Base-by-base conservation (phyloP, 2,888 invertebrate species). In the Azorinus chamasolen region DNA sequence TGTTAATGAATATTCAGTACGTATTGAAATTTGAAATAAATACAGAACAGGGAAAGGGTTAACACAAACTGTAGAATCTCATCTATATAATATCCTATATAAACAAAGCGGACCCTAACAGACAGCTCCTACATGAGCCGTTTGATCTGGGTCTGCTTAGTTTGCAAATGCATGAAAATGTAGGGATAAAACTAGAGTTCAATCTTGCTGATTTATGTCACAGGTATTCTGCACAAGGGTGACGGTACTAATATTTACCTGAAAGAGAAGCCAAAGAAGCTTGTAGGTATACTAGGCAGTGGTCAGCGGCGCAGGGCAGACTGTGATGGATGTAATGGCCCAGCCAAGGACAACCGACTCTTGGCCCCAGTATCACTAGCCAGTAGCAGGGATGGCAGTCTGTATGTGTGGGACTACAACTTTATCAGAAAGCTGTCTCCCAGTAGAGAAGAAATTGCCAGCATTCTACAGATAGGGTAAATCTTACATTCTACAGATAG, bases 381-480 rank as follows among this genome's bases (percentile, higher is more conserved):
- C 1, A 97, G 97, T 22, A 98, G 98, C 25, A 96, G 98, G 14
- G 99, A 99, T 93, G 99, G 99, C 45, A 97, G 97, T 85, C 95
- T 99, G 55, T 99, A 98, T 93, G 97, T 99, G 14, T 99, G 98
- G 14, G 99, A 99, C 93, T 98, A 98, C 93, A 98, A 99, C 94
- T 95, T 98, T 73, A 91, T 93, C 54, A 70, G 93, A 22, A 92
- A 92, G 70, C 80, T 93, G 50, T 87, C 90, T 4, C 90, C 92
- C 0, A 87, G 88, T 51, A 71, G 92, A 37, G 89, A 90, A 51
- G 90, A 90, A 68, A 90, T 93, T 64, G 97, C 98, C 61, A 95
- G 98, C 78, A 92, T 93, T 41, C 84, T 93, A 18, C 85, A 92
- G 70, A 87, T 92, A 74, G 89, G 88, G 92, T 92, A 76, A 25